These are phyloP conservation scores for Protophormia terraenovae DNA, from an alignment of 2,888 invertebrate species.

Conservation along the genomic window DNA sequence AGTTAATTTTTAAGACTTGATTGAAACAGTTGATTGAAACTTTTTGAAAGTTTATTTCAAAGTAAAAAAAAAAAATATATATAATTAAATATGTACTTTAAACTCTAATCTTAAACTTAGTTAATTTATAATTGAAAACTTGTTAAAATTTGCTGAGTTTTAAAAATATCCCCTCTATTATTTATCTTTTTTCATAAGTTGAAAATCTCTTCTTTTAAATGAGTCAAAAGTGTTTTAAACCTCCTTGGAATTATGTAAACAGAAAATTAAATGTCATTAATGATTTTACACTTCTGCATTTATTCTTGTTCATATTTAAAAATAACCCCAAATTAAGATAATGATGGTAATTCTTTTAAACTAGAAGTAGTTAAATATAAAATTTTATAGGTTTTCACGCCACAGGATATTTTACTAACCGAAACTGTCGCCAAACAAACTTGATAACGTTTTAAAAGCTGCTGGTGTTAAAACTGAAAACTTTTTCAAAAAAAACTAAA, in stretches of 20 bases:
- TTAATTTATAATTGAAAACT: too few species aligned
- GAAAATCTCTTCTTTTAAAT: not conserved
- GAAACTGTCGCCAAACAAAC: slow-evolving; percentile 64
- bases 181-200: too few species aligned
- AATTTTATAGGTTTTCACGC: slow-evolving; percentile 44
- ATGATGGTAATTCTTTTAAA: slow-evolving; percentile 30
- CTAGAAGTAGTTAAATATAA: slow-evolving; percentile 56
- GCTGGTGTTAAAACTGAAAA: slow-evolving; percentile 57
- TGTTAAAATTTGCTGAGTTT: too few species aligned
- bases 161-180: too few species aligned
- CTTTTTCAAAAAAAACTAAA: not conserved
- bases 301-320: not conserved
- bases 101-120: too few species aligned
- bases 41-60: too few species aligned
- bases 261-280: slow-evolving; percentile 42
- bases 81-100: too few species aligned
- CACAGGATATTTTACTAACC: slow-evolving; percentile 42
- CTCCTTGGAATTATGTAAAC: slow-evolving; percentile 19
- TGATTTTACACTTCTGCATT: slow-evolving; percentile 12
- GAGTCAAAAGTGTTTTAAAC: not conserved
- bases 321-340: not conserved
- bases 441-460: slow-evolving; percentile 60
- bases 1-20: too few species aligned
- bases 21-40: too few species aligned
- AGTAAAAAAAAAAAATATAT: too few species aligned